phyloP scores from a whole-genome alignment of 1,140 invertebrate genomes.

The Cyrtorhinus lividipennis region DNA sequence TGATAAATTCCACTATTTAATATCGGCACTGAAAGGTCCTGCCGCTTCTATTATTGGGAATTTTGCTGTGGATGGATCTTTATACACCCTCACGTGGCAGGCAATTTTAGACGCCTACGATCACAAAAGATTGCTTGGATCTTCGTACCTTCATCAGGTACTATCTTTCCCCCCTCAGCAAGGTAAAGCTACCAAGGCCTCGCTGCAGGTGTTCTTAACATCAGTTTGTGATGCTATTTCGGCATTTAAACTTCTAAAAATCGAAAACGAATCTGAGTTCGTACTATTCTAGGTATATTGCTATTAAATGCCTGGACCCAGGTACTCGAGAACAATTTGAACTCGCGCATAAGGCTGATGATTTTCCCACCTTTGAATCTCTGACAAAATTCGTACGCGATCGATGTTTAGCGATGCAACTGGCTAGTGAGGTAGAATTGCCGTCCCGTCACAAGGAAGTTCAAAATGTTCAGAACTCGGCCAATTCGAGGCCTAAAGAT shows the following conservation, averaged over 20 bases:
- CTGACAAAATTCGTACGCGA: not conserved
- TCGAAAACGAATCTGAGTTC: not conserved
- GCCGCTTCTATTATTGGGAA: not conserved
- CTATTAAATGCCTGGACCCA: not conserved
- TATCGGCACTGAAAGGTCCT: not conserved
- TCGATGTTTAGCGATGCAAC: not conserved
- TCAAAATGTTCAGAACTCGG: no score
- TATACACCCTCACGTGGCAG: slow-evolving; percentile 1
- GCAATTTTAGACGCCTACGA: slow-evolving; percentile 1
- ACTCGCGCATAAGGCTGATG: not conserved
- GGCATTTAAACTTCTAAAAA: slow-evolving; percentile 2
- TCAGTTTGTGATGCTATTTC: not conserved
- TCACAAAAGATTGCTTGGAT: slow-evolving; percentile 3
- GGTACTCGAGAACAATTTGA: not conserved
- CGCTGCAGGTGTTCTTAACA: not conserved
- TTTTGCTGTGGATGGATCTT: not conserved
- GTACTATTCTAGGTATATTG: slow-evolving; percentile 9
- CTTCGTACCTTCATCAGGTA: not conserved
- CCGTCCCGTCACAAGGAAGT: no score
- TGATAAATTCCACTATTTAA: not conserved
- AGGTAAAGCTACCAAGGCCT: not conserved
- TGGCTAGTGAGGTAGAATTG: no score
- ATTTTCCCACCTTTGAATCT: not conserved
- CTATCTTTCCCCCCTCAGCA: not conserved
- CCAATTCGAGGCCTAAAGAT: no score